Conservation (phyloP, 2,113 vertebrate species). For the Micromys minutus region DNA sequence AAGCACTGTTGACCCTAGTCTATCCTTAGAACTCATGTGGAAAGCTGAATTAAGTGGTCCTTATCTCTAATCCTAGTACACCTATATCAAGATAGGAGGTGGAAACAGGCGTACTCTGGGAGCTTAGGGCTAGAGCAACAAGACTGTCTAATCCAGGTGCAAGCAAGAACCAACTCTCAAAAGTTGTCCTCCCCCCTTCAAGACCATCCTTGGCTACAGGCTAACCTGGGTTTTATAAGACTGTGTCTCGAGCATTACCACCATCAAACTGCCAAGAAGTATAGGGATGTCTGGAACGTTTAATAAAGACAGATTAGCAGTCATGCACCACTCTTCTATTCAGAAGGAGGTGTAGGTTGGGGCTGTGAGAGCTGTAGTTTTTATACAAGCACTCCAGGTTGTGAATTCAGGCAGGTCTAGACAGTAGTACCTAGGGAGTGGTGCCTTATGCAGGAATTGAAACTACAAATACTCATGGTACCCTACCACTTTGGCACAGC, state of each 20-base stretch:
- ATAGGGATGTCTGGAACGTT: not conserved
- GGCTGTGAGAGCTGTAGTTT: not conserved
- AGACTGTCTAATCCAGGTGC: too few species aligned
- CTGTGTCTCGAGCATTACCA: not conserved
- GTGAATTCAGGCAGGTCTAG: not conserved
- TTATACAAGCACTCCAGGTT: not conserved
- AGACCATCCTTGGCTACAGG: not conserved
- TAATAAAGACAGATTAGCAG: not conserved
- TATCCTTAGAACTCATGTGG: not conserved
- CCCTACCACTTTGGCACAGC: not conserved
- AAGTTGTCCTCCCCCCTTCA: not conserved
- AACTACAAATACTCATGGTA: not conserved
- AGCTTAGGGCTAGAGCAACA: not conserved
- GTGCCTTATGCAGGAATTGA: not conserved
- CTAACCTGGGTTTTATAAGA: not conserved
- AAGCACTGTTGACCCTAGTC: not conserved
- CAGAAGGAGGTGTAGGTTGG: not conserved
- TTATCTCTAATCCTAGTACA: not conserved
- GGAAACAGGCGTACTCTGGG: not conserved
- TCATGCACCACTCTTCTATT: not conserved
- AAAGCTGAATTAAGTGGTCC: not conserved
- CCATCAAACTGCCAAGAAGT: not conserved
- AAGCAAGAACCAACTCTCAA: not conserved
- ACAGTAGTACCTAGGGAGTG: not conserved
- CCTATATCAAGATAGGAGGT: not conserved